Evolutionary conservation across 2,113 vertebrate species (phyloP).

Genomic region (Chionis minor): DNA sequence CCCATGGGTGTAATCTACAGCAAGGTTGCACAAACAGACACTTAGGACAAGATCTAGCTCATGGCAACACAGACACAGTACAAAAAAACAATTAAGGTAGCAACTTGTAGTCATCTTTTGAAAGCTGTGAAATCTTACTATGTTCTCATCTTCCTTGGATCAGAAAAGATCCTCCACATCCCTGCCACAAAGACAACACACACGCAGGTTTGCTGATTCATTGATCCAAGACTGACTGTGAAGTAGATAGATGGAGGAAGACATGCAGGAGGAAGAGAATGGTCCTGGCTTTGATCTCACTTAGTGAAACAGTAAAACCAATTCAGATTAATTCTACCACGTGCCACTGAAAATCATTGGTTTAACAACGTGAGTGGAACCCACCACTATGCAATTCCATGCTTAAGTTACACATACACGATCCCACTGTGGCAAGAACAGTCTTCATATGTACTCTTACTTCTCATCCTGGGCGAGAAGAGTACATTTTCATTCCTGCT

Average conservation of each 20-base stretch:
- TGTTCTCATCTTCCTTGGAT: not conserved
- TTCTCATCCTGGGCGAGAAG: not conserved
- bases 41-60: not conserved
- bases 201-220: not conserved
- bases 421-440: not conserved
- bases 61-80: not conserved
- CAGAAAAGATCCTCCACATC: not conserved
- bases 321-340: not conserved
- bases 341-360: not conserved
- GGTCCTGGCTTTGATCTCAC: not conserved
- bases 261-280: not conserved
- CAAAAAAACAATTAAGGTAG: not conserved
- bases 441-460: not conserved
- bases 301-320: not conserved
- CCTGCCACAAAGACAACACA: not conserved
- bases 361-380: not conserved
- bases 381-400: not conserved
- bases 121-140: not conserved
- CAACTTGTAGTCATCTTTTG: not conserved
- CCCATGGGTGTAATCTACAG: not conserved
- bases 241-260: not conserved
- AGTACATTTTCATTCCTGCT: not conserved
- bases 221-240: not conserved
- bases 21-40: not conserved
- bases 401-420: not conserved